Evolutionary conservation across 2,888 invertebrate genomes (phyloP), one percentile per base, ranked within the genome.

Genomic region (Galeopsomyia nigrocyanea): DNA sequence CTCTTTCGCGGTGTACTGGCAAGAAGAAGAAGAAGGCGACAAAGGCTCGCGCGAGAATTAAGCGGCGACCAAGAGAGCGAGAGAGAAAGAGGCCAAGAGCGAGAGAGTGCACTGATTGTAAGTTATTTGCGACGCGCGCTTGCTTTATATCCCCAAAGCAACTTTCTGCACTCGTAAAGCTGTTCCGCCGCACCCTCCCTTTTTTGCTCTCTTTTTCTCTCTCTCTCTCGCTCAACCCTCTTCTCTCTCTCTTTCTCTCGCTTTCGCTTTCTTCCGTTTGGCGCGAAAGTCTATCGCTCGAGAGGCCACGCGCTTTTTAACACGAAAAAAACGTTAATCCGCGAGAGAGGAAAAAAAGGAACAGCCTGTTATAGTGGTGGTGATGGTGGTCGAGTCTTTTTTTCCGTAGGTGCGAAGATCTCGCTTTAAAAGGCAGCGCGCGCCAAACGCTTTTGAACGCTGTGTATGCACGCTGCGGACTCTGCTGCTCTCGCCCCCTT

Each of bases 101-200:
- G 75, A 76, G 77, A 79, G 78, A 78, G 79, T 78, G 79, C 80
- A 80, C 82, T 86, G 86, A 86, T 86, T 86, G 86, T 86, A 86
- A 86, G 86, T 86, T 86, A 86, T 86, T 85, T 83, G 82, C 81
- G 82, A 81, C 83, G 83, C 80, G 81, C 79, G 82, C 78, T 84
- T 84, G 83, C 84, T 85, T 86, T 86, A 86, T 85, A 85, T 84
- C 82, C 82, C 82, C 82, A 79, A 82, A 81, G 82, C 83, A 83
- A 84, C 83, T 84, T 85, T 86, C 82, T 80, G 83, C 82, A 84
- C 85, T 86, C 86, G 85, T 86, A 86, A 86, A 86, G 84, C 82
- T 82, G 79, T 80, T 77, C 71, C 74, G 77, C 47, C 74, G 72
- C 78, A 58, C 73, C 68, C 64, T 70, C 69, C 10, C 66, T 78